phyloP scores from a whole-genome alignment of 2,888 invertebrate species.

The Limenitis camilla region DNA sequence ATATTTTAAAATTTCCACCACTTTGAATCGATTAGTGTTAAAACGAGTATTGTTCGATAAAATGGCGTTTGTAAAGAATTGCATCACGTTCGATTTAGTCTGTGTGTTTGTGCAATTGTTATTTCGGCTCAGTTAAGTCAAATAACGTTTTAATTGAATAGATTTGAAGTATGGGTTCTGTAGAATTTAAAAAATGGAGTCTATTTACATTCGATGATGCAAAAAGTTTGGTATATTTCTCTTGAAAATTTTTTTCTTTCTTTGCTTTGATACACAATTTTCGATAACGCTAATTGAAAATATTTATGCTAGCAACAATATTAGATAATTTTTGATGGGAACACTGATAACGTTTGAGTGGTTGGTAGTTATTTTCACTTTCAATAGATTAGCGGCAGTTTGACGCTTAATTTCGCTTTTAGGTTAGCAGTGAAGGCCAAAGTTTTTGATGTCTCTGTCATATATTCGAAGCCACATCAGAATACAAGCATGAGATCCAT shows the following conservation, averaged over 20 bases:
- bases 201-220: background rate
- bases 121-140: conserved; percentile 29
- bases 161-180: background rate
- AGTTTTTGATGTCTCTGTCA: no score
- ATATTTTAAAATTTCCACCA: background rate
- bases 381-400: no score
- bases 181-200: background rate
- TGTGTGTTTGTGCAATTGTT: conserved; percentile 29
- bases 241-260: background rate
- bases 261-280: no score
- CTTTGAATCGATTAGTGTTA: conserved; percentile 16
- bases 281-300: no score
- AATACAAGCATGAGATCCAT: no score
- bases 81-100: conserved; percentile 28
- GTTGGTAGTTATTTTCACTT: no score
- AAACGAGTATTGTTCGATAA: conserved; percentile 14
- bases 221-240: background rate
- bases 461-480: no score
- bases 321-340: no score
- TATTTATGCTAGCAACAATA: no score
- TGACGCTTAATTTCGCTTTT: no score
- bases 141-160: conserved; percentile 20
- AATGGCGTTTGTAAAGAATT: conserved; percentile 37
- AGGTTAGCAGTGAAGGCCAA: no score
- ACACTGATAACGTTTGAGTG: no score